These are phyloP conservation scores for Augochlorella aurata DNA, from an alignment of 2,888 invertebrate species.

Conservation along the genomic window DNA sequence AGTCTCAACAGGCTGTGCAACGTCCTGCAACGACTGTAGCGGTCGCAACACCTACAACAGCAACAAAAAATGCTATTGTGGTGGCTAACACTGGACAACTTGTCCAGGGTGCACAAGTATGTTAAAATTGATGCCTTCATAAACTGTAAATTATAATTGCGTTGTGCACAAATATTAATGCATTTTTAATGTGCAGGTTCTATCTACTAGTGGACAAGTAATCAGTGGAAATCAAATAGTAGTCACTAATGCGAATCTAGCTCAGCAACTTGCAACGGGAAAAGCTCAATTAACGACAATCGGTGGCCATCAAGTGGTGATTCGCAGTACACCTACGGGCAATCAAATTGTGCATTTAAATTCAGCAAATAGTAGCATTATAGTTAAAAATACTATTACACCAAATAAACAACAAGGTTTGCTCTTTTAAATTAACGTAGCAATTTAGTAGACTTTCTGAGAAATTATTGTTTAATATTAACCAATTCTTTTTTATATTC, in stretches of 20 bases:
- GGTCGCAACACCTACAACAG: slow-evolving; percentile 65
- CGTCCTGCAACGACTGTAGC: slow-evolving; percentile 70
- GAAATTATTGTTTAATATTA: not conserved
- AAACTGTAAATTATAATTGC: slow-evolving; percentile 12
- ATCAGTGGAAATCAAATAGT: slow-evolving; percentile 86
- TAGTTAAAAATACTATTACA: slow-evolving; percentile 75
- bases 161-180: not conserved
- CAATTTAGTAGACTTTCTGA: not conserved
- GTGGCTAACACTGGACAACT: slow-evolving; percentile 78
- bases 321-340: slow-evolving; percentile 87
- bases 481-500: not conserved
- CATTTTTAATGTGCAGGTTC: slow-evolving; percentile 77
- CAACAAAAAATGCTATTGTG: slow-evolving; percentile 75
- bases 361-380: slow-evolving; percentile 74
- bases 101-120: slow-evolving; percentile 70
- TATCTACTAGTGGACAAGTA: slow-evolving; percentile 79
- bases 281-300: slow-evolving; percentile 92
- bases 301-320: slow-evolving; percentile 92
- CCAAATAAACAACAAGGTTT: slow-evolving; percentile 69
- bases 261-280: slow-evolving; percentile 91
- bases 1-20: slow-evolving; percentile 67
- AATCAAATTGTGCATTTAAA: slow-evolving; percentile 87
- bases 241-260: slow-evolving; percentile 88
- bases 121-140: slow-evolving; percentile 22
- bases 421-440: slow-evolving; percentile 9